phyloP scores from a whole-genome alignment of 2,113 vertebrate species.

The Phyllostomus discolor region DNA sequence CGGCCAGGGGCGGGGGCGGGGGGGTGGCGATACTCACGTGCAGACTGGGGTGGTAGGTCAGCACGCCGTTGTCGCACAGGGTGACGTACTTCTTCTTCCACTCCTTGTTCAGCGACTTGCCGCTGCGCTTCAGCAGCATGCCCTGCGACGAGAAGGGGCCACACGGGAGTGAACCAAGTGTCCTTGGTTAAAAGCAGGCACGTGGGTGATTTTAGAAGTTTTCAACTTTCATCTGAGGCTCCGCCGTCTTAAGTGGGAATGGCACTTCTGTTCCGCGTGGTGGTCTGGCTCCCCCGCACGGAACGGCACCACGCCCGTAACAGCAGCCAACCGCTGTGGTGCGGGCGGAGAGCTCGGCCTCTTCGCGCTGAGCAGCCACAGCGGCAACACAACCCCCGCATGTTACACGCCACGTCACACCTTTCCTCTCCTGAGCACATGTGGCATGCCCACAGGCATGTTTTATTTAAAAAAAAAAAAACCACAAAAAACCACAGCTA shows the following conservation, averaged over 20 bases:
- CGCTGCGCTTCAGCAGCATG: constrained; percentile 95
- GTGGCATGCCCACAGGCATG: fast-evolving
- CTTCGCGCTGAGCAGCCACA: fast-evolving
- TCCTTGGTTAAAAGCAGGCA: fast-evolving
- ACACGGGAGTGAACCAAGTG: fast-evolving
- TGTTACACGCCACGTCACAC: fast-evolving
- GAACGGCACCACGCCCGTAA: fast-evolving
- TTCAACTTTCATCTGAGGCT: not conserved
- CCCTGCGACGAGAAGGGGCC: constrained; percentile 79
- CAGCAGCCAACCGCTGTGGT: too few species aligned
- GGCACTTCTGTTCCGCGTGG: not conserved
- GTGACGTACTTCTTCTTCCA: constrained; percentile 99
- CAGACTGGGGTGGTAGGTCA: constrained; percentile 97
- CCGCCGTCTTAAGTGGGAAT: not conserved
- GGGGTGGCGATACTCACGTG: constrained; percentile 92
- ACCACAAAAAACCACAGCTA: not conserved
- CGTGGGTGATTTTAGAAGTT: fast-evolving
- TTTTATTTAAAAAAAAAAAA: not conserved
- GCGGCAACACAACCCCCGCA: fast-evolving
- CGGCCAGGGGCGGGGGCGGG: too few species aligned
- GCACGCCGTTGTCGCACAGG: constrained; percentile 93
- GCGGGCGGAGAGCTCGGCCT: not conserved
- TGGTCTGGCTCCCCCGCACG: not conserved
- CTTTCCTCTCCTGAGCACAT: fast-evolving
- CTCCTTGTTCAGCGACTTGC: constrained; percentile 96